A percentile compares a stretch with the other conserved stretches of the same genome.
Evolutionary conservation across 2,888 invertebrate genomes (phyloP).

Genomic region (Thalpophila matura): DNA sequence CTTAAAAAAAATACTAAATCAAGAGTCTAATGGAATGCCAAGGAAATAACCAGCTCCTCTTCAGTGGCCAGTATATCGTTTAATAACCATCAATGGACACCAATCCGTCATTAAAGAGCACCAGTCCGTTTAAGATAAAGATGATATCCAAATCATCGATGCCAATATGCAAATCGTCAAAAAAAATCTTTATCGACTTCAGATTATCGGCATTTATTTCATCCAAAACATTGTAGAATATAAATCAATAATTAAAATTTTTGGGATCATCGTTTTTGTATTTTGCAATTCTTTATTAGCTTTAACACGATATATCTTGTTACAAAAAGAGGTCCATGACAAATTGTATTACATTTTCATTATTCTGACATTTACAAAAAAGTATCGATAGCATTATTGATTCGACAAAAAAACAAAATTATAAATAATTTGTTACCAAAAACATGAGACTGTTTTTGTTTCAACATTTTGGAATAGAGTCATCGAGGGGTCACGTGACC

Average conservation of each 20-base stretch:
- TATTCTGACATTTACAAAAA: constrained; percentile 29
- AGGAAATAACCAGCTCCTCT: too few relatives aligned
- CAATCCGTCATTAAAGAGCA: neutral
- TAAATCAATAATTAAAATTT: constrained; percentile 49
- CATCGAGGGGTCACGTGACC: constrained; percentile 35
- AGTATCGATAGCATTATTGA: constrained; percentile 32
- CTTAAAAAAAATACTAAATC: too few relatives aligned
- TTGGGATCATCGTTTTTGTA: constrained; percentile 24
- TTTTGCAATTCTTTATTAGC: constrained; percentile 35
- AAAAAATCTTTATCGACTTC: constrained; percentile 11
- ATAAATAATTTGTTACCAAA: constrained; percentile 19
- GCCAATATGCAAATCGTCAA: neutral
- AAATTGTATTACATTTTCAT: constrained; percentile 40
- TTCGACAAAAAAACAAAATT: constrained; percentile 8
- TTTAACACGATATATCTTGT: constrained; percentile 39
- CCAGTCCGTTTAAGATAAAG: too few relatives aligned
- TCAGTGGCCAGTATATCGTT: too few relatives aligned
- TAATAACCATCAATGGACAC: too few relatives aligned
- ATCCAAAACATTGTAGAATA: constrained; percentile 16
- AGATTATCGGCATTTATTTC: constrained; percentile 6
- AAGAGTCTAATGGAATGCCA: too few relatives aligned
- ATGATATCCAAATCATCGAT: neutral
- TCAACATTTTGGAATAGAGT: constrained; percentile 21
- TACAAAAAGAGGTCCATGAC: constrained; percentile 35
- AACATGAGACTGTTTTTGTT: constrained; percentile 12